Conservation (phyloP, 2,797 vertebrate species). For the Muscicapa striata region DNA sequence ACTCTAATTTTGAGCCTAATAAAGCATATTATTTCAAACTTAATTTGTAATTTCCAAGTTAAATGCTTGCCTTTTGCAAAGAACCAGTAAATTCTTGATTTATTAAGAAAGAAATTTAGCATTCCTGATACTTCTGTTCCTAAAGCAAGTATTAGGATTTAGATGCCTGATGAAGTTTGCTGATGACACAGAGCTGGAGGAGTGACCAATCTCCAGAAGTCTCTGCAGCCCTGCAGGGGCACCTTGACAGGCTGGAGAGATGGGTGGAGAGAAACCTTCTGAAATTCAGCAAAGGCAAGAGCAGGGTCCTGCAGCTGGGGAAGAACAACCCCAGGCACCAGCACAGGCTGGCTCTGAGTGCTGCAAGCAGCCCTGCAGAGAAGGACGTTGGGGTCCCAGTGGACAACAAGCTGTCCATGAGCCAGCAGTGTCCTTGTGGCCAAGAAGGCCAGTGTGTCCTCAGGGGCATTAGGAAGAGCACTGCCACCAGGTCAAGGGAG, state of each 20-base stretch:
- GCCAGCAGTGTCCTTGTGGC: background rate
- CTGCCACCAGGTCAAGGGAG: too few relatives aligned
- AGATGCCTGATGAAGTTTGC: background rate
- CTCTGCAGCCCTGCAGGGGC: background rate
- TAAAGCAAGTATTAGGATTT: background rate
- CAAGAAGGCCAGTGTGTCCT: rapidly evolving
- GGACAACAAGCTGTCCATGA: background rate
- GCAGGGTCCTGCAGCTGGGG: background rate
- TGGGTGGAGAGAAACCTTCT: background rate
- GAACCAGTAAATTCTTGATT: background rate
- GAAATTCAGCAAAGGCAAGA: background rate
- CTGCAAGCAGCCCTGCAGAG: background rate
- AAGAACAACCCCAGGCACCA: background rate
- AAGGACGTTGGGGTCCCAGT: background rate
- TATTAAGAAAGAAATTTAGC: background rate
- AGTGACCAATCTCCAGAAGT: too few relatives aligned
- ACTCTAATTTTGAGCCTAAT: background rate
- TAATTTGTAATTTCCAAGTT: background rate
- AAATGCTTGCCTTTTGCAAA: background rate
- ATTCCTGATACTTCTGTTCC: background rate
- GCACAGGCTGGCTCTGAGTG: background rate
- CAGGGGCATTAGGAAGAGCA: background rate
- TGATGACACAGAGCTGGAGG: background rate
- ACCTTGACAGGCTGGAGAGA: background rate
- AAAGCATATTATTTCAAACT: background rate